phyloP scores from a whole-genome alignment of 2,113 vertebrate species.

The Todiramphus chloris region DNA sequence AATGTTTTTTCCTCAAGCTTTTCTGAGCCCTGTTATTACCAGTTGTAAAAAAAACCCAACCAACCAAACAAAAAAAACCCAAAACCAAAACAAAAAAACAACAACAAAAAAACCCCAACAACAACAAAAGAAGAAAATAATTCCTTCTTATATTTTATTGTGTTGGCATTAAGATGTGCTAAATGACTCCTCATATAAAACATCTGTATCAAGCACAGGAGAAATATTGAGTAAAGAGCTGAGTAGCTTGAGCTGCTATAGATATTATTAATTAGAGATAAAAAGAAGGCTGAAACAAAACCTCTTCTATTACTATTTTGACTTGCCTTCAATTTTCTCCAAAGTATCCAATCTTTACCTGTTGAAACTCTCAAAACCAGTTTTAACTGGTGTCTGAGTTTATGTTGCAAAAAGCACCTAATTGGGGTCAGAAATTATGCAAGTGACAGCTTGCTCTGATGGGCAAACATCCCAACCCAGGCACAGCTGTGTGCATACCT shows the following conservation, averaged over 20 bases:
- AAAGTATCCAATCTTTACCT: not conserved
- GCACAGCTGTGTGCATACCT: not conserved
- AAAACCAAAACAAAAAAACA: no score
- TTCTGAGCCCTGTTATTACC: not conserved
- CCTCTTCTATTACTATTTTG: constrained; percentile 55
- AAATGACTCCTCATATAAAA: constrained; percentile 4
- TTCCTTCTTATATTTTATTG: not conserved
- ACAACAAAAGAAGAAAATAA: not conserved
- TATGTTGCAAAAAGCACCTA: not conserved
- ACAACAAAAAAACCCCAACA: no score
- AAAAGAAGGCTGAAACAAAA: constrained; percentile 47
- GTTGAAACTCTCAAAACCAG: not conserved
- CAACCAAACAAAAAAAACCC: no score
- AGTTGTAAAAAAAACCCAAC: not conserved
- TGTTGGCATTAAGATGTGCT: not conserved
- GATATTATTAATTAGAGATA: constrained; percentile 65
- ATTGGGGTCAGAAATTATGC: not conserved
- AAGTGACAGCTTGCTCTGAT: not conserved
- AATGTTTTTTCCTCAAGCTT: not conserved
- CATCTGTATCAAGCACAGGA: constrained; percentile 10
- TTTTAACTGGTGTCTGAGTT: constrained; percentile 8
- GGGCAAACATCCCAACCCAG: accelerated
- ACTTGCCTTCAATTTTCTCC: constrained; percentile 27
- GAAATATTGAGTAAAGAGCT: constrained; percentile 40
- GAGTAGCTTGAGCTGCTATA: not conserved